Evolutionary conservation across 2,888 invertebrate genomes (phyloP), one percentile per base, ranked within the genome.

Genomic region (Ophion ellenae): DNA sequence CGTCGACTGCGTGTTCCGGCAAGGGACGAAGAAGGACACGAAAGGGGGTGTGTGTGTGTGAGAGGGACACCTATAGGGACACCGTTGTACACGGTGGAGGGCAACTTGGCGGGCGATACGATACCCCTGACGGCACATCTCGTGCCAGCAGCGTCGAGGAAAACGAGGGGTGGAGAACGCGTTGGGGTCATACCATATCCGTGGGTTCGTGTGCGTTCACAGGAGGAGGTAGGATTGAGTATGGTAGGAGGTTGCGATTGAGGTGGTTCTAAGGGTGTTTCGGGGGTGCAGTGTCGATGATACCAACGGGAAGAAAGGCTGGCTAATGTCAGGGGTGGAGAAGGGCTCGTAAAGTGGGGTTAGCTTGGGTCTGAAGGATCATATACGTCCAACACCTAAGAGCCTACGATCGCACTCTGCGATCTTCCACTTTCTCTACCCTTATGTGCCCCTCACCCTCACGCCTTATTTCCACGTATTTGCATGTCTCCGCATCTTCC

Each of bases 331-430:
- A 81, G 88, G 71, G 89, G 87, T 88, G 90, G 91, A 93, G 17
- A 53, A 53, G 53, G 14, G 2, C 53, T 91, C 90, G 92, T 93
- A 93, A 93, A 93, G 91, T 90, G 92, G 92, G 90, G 92, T 93
- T 93, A 93, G 89, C 90, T 88, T 83, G 80, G 90, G 90, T 90
- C 91, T 92, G 91, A 92, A 91, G 92, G 91, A 93, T 93, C 93
- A 92, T 92, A 93, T 93, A 92, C 91, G 89, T 91, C 89, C 91
- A 89, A 90, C 91, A 91, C 90, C 91, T 91, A 89, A 90, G 71
- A 64, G 81, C 73, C 81, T 89, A 90, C 90, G 90, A 91, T 84
- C 81, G 80, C 71, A 36, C 75, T 71, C 32, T 66, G 53, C 70
- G 71, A 80, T 85, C 70, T 82, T 75, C 63, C 70, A 57, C 78